phyloP scores from a whole-genome alignment of 2,113 vertebrate genomes.

The Vireo altiloquus region DNA sequence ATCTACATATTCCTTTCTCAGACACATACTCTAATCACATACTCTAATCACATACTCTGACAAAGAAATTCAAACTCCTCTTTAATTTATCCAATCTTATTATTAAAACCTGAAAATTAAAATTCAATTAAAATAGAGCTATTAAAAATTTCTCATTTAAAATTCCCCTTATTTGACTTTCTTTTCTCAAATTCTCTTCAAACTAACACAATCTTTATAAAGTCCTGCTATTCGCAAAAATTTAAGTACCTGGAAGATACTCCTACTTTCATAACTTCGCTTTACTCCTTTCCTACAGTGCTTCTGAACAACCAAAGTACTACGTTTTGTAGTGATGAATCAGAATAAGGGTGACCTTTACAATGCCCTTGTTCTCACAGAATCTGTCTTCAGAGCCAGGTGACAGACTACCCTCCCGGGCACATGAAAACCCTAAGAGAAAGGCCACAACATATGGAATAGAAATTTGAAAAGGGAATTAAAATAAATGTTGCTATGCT shows the following conservation, averaged over 20 bases:
- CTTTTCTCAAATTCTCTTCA: background rate
- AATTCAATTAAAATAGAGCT: background rate
- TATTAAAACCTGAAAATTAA: background rate
- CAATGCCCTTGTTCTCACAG: background rate
- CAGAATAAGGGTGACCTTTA: background rate
- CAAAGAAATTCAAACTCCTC: background rate
- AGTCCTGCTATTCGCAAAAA: background rate
- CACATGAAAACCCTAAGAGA: background rate
- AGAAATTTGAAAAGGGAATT: background rate
- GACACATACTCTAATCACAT: too few relatives aligned
- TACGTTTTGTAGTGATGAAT: background rate
- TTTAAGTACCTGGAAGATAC: background rate
- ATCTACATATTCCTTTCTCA: background rate
- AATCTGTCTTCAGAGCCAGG: accelerated
- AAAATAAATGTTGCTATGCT: background rate
- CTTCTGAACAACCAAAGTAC: background rate
- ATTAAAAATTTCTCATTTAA: background rate
- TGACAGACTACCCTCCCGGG: background rate
- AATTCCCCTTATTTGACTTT: background rate
- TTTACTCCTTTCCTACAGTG: background rate
- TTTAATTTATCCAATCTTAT: background rate
- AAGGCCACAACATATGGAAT: background rate
- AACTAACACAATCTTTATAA: background rate
- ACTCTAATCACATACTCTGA: background rate
- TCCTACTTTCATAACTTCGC: background rate